Conservation (phyloP, 1,140 invertebrate species). For the Plectrocnemia conspersa region DNA sequence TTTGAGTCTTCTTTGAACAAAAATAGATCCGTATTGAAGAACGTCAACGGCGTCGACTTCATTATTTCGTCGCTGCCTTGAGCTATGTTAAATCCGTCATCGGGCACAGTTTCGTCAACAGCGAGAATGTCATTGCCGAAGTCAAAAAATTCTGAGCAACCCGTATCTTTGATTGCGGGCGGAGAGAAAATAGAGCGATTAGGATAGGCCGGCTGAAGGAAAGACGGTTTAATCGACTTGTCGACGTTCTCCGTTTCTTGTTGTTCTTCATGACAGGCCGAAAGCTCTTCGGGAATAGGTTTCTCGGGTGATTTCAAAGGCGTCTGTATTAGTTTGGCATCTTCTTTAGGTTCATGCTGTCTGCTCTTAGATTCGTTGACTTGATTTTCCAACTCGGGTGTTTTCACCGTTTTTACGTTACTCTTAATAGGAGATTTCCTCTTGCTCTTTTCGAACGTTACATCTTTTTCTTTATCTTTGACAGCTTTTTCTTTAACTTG, state of each 20-base stretch:
- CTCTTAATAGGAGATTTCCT: too few species aligned
- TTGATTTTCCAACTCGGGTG: too few species aligned
- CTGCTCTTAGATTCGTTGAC: too few species aligned
- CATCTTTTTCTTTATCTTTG: too few species aligned
- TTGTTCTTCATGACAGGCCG: conserved; percentile 22
- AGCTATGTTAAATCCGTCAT: conserved; percentile 59
- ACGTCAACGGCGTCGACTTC: conserved; percentile 56
- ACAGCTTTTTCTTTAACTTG: too few species aligned
- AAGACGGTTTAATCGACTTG: conserved; percentile 27
- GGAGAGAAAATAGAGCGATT: conserved; percentile 69
- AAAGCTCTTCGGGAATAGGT: conserved; percentile 22
- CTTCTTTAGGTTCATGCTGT: conserved; percentile 35
- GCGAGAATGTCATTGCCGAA: conserved; percentile 62
- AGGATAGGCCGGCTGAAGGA: conserved; percentile 38
- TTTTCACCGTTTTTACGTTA: too few species aligned
- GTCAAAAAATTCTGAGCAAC: conserved; percentile 57
- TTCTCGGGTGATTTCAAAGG: conserved; percentile 44
- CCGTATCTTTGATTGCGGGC: conserved; percentile 57
- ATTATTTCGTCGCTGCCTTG: conserved; percentile 57
- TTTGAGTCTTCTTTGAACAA: conserved; percentile 75
- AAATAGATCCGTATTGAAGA: conserved; percentile 62
- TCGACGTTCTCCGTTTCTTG: conserved; percentile 24
- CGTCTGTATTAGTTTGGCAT: conserved; percentile 46
- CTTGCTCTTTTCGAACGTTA: too few species aligned
- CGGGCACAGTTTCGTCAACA: conserved; percentile 56